Base-by-base conservation (phyloP, 1,140 invertebrate genomes). In the Andricus grossulariae region DNA sequence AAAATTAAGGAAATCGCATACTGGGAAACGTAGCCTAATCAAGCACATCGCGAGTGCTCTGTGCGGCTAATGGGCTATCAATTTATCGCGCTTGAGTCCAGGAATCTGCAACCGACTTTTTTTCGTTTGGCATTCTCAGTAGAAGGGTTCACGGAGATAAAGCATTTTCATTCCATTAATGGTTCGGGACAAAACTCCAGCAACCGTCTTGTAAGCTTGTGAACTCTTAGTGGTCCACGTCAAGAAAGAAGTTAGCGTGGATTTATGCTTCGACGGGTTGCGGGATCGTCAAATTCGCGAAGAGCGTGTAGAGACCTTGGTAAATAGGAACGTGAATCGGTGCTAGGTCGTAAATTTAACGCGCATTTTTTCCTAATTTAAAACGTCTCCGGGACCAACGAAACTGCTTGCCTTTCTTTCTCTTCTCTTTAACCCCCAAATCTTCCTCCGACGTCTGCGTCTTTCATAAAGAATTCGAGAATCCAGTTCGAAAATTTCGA, bases 321-420 rank as follows among this genome's bases (percentile, higher is more conserved):
- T 45, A 66, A 79, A 78, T 77, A 75, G 75, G 72, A 51, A 75
- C 75, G 79, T 78, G 80, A 86, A 87, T 84, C 80, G 86, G 80
- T 79, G 77, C 77, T 73, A 32, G 78, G 78, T 86, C 79, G 82
- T 86, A 87, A 87, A 87, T 87, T 80, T 79, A 72, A 72, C 72
- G 74, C 72, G 80, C 83, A 81, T 83, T 85, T 82, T 85, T 87
- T 87, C 80, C 83, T 83, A 84, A 86, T 85, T 86, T 87, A 87
- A 86, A 85, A 85, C 83, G 71, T 77, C 80, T 71, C 76, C 32
- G 13, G 11, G n/a, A 74, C n/a, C 77, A 70, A 72, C 32, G 10
- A 12, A 15, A 74, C 25, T 8, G 39, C 49, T 49, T 25, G n/a
- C 50, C 71, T 72, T 50, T 72, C 25, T 54, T 16, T 10, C 21